Evolutionary conservation across 2,113 vertebrate species (phyloP), one percentile per base, ranked within the genome.

Genomic region (Scatophagus argus): DNA sequence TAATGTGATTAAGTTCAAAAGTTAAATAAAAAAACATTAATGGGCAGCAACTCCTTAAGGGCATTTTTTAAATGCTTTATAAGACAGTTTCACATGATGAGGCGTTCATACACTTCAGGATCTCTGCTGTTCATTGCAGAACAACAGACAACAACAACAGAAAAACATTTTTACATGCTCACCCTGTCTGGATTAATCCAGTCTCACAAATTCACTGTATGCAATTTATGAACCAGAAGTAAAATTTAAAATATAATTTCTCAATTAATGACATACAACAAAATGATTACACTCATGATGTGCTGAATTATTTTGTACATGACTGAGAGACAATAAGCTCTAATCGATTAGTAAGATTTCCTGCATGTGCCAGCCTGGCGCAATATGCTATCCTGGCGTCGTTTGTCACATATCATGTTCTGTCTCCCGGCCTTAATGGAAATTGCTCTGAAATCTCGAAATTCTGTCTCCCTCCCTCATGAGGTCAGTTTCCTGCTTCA

Each of bases 401-500:
- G 27, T 89, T 89, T 85, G 85, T 89, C 83, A 87, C 78, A 73
- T 84, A 81, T 87, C 74, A 59, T 83, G 82, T 82, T 85, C 81
- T 83, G 70, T 88, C 87, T 91, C 56, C 25, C 38, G 17, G 79
- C 75, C 74, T 88, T 83, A 84, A 91, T 91, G 71, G 62, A 92
- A 92, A 93, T 89, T 74, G 83, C 83, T 86, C 65, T 89, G 78
- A 92, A 94, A 74, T 90, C 87, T 83, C 89, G 72, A 81, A 87
- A 88, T 85, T 80, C 83, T 72, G 63, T 85, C 78, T 88, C 52
- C 41, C 72, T 83, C 72, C 66, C 72, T 83, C 85, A 70, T 85
- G 74, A 88, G 89, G 92, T 93, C 87, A 93, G 72, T 89, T 86
- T 88, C 79, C 86, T 87, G 88, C 87, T 79, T 86, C 63, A 56